Conservation (phyloP, 2,888 invertebrate species). For the Odontocolon sp. region DNA sequence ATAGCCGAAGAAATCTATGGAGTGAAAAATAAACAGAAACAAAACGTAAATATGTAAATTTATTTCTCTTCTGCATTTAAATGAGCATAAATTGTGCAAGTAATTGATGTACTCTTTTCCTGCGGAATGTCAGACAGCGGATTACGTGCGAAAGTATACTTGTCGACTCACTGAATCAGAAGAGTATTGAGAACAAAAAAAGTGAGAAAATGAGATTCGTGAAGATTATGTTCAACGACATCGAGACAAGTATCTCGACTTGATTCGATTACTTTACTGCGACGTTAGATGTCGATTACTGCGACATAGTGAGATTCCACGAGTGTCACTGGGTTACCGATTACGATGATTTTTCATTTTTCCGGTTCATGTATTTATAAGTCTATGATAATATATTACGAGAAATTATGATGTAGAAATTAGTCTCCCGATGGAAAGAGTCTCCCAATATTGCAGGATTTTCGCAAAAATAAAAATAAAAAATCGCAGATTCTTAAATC, state of each 20-base stretch:
- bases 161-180: background rate
- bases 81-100: background rate
- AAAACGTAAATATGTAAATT: conserved; percentile 13
- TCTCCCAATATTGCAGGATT: too few relatives aligned
- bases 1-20: background rate
- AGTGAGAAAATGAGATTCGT: conserved; percentile 32
- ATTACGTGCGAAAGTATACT: background rate
- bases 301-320: conserved; percentile 19
- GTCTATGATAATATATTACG: too few relatives aligned
- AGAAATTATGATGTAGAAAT: too few relatives aligned
- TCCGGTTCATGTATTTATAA: too few relatives aligned
- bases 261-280: too few relatives aligned
- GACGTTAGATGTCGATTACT: background rate
- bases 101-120: background rate
- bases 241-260: conserved; percentile 24
- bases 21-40: background rate
- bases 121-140: background rate
- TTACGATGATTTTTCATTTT: conserved; percentile 19
- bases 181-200: conserved; percentile 9
- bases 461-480: too few relatives aligned
- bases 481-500: background rate
- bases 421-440: too few relatives aligned
- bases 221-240: conserved; percentile 40
- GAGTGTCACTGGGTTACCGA: conserved; percentile 31
- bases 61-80: background rate